Evolutionary conservation across 2,113 vertebrate species (phyloP).

Genomic region (Clupea harengus): DNA sequence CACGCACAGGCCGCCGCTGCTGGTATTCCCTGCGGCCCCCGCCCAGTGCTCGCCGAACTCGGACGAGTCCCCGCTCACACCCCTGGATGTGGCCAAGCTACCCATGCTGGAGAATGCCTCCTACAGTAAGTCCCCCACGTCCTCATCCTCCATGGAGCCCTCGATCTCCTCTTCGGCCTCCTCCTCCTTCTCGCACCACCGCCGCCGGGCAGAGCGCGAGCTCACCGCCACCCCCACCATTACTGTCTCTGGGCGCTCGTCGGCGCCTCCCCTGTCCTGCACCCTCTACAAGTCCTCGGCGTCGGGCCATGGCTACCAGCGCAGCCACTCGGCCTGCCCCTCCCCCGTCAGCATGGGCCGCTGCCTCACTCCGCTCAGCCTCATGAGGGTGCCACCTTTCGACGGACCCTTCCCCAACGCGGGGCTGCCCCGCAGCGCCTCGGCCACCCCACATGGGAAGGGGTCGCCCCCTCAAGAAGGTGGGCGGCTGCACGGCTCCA

Average conservation of each 20-base stretch:
- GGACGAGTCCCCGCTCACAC: conserved; percentile 95
- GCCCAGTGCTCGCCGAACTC: conserved; percentile 96
- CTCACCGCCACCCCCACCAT: conserved; percentile 81
- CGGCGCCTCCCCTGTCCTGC: conserved; percentile 89
- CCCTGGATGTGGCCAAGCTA: conserved; percentile 89
- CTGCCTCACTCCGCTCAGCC: conserved; percentile 93
- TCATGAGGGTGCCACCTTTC: conserved; percentile 92
- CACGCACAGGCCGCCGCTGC: conserved; percentile 90
- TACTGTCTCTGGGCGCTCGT: conserved; percentile 81
- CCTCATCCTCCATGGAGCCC: conserved; percentile 69
- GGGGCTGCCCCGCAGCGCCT: conserved; percentile 83
- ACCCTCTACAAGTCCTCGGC: conserved; percentile 83
- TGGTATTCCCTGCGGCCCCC: conserved; percentile 94
- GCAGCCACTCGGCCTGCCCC: conserved; percentile 92
- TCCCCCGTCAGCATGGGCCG: conserved; percentile 96
- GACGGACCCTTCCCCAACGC: conserved; percentile 85
- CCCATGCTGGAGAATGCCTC: conserved; percentile 88
- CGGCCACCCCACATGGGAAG: conserved; percentile 86
- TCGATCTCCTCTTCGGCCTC: conserved; percentile 69
- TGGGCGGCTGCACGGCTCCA: conserved; percentile 79
- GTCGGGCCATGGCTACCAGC: conserved; percentile 87
- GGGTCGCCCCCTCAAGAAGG: conserved; percentile 84
- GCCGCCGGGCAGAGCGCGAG: conserved; percentile 84
- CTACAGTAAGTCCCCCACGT: conserved; percentile 87
- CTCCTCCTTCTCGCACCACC: conserved; percentile 72